Conservation (phyloP, 2,113 vertebrate species). For the Nothobranchius kuhntae region DNA sequence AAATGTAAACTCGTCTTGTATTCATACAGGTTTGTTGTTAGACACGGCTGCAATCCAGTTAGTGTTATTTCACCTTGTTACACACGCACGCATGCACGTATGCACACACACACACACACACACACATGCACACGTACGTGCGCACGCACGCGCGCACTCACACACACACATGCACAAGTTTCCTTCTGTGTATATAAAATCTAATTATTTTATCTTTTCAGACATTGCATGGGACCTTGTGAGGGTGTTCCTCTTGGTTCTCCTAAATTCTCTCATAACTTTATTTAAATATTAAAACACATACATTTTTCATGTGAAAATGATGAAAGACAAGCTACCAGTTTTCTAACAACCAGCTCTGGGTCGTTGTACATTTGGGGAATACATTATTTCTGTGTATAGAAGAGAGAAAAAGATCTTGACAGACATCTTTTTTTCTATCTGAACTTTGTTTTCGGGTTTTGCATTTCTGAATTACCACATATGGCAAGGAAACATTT, state of each 20-base stretch:
- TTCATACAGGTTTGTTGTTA: slow-evolving; percentile 47
- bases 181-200: slow-evolving; percentile 29
- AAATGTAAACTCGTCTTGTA: slow-evolving; percentile 45
- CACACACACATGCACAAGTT: slow-evolving; percentile 16
- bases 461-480: not conserved
- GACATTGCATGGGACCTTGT: slow-evolving; percentile 25
- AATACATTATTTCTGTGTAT: not conserved
- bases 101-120: slow-evolving; percentile 14
- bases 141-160: not conserved
- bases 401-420: not conserved
- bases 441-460: not conserved
- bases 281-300: slow-evolving; percentile 25
- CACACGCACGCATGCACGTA: slow-evolving; percentile 10
- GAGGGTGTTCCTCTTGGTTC: slow-evolving; percentile 10
- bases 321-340: not conserved
- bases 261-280: slow-evolving; percentile 4
- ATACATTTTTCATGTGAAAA: slow-evolving; percentile 15
- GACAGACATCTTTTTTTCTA: not conserved
- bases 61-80: slow-evolving; percentile 49
- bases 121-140: not conserved
- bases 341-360: slow-evolving; percentile 8
- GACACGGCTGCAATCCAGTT: slow-evolving; percentile 28
- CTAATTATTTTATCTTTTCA: slow-evolving; percentile 39
- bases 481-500: slow-evolving; percentile 3
- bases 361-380: not conserved